Evolutionary conservation across 2,888 invertebrate genomes (phyloP).

Genomic region (Leptogaster cylindrica): DNA sequence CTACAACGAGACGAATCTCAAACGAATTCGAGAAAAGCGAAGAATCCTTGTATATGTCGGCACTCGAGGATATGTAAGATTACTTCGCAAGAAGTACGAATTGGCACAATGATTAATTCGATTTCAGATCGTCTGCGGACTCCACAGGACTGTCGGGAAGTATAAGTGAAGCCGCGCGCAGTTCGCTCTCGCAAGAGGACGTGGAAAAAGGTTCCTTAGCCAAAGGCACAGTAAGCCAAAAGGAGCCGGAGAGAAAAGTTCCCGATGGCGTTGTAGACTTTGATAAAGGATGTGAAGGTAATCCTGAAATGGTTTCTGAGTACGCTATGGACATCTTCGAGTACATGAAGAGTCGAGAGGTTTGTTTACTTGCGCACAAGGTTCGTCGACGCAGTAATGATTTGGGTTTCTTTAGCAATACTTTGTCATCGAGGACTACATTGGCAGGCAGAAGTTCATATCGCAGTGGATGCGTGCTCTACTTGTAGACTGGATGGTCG

Average conservation of each 20-base stretch:
- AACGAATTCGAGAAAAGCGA: slow-evolving; percentile 77
- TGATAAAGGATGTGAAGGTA: slow-evolving; percentile 84
- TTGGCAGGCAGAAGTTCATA: slow-evolving; percentile 78
- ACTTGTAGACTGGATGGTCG: slow-evolving; percentile 99
- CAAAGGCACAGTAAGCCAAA: too few relatives aligned
- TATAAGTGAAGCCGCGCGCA: slow-evolving; percentile 51
- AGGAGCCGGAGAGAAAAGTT: slow-evolving; percentile 57
- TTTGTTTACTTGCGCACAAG: slow-evolving; percentile 55
- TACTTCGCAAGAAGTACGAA: slow-evolving; percentile 44
- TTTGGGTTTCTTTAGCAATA: slow-evolving; percentile 63
- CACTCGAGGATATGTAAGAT: slow-evolving; percentile 75
- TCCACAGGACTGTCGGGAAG: slow-evolving; percentile 58
- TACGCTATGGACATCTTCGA: slow-evolving; percentile 95
- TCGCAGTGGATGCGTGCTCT: slow-evolving; percentile 89
- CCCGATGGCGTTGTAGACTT: slow-evolving; percentile 79
- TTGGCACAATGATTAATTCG: slow-evolving; percentile 7
- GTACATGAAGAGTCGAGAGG: slow-evolving; percentile 89
- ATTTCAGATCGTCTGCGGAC: slow-evolving; percentile 49
- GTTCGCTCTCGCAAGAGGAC: slow-evolving; percentile 52
- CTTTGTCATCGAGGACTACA: slow-evolving; percentile 82
- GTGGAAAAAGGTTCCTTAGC: slow-evolving; percentile 50
- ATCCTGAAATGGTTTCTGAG: slow-evolving; percentile 83
- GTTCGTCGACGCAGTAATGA: not conserved
- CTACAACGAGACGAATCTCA: slow-evolving; percentile 65
- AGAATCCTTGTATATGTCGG: slow-evolving; percentile 78